Evolutionary conservation across 2,888 invertebrate species (phyloP).

Genomic region (Cataglyphis livida): DNA sequence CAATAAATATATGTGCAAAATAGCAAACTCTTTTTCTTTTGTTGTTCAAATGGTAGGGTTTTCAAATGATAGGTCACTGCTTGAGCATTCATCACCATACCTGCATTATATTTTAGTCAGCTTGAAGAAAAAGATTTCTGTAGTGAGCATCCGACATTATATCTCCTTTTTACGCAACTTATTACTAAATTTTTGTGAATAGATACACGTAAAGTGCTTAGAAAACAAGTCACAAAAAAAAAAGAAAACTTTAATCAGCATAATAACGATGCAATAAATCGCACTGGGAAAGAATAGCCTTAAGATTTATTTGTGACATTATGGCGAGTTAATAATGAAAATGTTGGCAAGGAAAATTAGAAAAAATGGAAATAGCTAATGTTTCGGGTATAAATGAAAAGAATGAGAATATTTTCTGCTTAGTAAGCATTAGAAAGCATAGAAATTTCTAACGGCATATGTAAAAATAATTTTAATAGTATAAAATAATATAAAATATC

Average conservation of each 20-base stretch:
- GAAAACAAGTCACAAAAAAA: background rate
- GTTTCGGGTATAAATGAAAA: slow-evolving; percentile 61
- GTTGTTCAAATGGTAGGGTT: background rate
- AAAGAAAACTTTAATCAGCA: background rate
- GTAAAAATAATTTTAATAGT: background rate
- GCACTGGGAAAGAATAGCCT: slow-evolving; percentile 19
- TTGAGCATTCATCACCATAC: background rate
- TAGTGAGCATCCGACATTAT: background rate
- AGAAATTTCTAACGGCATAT: background rate
- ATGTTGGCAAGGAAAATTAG: slow-evolving; percentile 8
- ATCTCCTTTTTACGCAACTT: background rate
- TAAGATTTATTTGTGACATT: slow-evolving; percentile 27
- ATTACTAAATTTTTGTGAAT: background rate
- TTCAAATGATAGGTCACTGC: too few relatives aligned
- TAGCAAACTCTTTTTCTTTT: background rate
- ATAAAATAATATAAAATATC: background rate
- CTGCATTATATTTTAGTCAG: background rate
- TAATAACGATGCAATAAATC: slow-evolving; percentile 1
- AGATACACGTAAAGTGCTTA: background rate
- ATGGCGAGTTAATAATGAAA: slow-evolving; percentile 35
- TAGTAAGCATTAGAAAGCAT: slow-evolving; percentile 63
- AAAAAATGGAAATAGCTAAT: slow-evolving; percentile 1
- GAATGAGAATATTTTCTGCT: slow-evolving; percentile 49
- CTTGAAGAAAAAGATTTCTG: background rate
- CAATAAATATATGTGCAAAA: slow-evolving; percentile 3